Base-by-base conservation (phyloP, 2,888 invertebrate species). In the Crepidodera aurea region DNA sequence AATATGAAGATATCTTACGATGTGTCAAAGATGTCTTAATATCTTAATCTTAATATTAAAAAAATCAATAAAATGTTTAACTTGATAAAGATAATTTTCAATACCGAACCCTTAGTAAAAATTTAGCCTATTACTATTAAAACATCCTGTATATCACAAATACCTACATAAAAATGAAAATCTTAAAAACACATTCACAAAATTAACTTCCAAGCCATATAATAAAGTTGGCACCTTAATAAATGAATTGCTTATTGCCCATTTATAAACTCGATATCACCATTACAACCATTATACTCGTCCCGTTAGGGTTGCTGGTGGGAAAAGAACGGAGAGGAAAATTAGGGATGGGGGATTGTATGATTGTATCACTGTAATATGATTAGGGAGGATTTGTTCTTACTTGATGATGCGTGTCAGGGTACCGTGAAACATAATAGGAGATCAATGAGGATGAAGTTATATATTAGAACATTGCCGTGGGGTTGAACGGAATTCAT, bases 371-470 rank as follows among this genome's bases (percentile, higher is more conserved):
- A 57, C 13, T 59, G 67, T 67, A 67, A 67, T 67, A 60, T 60
- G 64, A 67, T 67, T 67, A 67, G 67, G 64, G 62, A 64, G 62
- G 64, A 64, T 67, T 67, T 64, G 67, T 67, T 16, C 64, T 42
- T 37, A 50, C 48, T 64, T 64, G 62, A 67, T 67, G 67, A 67
- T 64, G 64, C 67, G 62, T 67, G 44, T 65, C 63, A 56, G 51
- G 57, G 48, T 44, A 60, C 65, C 65, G 54, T 65, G 67, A 62
- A 64, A 67, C 57, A 64, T 62, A 67, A 67, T 65, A 63, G 57
- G 19, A 50, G 42, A 32, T 57, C 57, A 27, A 37, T 48, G 48
- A 1, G 57, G 48, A 57, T 48, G 25, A 48, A 53, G 25, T 18
- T 56, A 34, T 42, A 22, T 51, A 34, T 54, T 53, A 40, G 40